Conservation (phyloP, 2,888 invertebrate genomes). For the Siphonodentalium dalli region DNA sequence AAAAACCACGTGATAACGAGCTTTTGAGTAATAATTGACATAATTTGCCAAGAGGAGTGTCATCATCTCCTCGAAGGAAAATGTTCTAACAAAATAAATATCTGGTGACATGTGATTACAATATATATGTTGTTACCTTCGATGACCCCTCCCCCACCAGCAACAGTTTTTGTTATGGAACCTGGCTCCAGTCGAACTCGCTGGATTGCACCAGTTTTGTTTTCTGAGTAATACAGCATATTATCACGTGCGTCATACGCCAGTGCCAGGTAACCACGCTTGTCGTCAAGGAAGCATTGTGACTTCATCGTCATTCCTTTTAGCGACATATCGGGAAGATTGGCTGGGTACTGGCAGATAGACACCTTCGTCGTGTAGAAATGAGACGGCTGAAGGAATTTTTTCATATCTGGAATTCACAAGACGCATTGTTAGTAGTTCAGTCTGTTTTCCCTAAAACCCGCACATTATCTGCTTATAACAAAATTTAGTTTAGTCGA, state of each 20-base stretch:
- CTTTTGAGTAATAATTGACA: too few relatives aligned
- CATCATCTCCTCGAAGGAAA: too few relatives aligned
- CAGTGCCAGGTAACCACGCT: conserved; percentile 48
- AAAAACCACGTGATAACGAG: too few relatives aligned
- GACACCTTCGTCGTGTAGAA: conserved; percentile 56
- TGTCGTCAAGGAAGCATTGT: conserved; percentile 72
- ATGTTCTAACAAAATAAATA: too few relatives aligned
- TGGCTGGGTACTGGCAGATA: conserved; percentile 60
- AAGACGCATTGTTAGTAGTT: conserved; percentile 2
- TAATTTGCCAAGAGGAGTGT: too few relatives aligned
- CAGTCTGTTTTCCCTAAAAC: too few relatives aligned
- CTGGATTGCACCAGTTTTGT: conserved; percentile 52
- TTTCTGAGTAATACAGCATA: conserved; percentile 51
- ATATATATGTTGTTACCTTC: too few relatives aligned
- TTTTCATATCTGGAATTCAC: conserved; percentile 61
- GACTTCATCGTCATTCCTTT: conserved; percentile 48
- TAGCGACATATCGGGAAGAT: conserved; percentile 57
- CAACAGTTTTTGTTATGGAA: conserved; percentile 42
- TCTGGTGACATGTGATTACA: too few relatives aligned
- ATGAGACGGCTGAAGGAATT: conserved; percentile 64
- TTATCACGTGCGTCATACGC: conserved; percentile 46
- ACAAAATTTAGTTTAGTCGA: too few relatives aligned
- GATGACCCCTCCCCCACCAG: conserved; percentile 52
- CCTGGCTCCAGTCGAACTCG: conserved; percentile 44
- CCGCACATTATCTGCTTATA: too few relatives aligned